Evolutionary conservation across 2,113 vertebrate genomes (phyloP), one percentile per base, ranked within the genome.

Genomic region (Sclerurus mexicanus): DNA sequence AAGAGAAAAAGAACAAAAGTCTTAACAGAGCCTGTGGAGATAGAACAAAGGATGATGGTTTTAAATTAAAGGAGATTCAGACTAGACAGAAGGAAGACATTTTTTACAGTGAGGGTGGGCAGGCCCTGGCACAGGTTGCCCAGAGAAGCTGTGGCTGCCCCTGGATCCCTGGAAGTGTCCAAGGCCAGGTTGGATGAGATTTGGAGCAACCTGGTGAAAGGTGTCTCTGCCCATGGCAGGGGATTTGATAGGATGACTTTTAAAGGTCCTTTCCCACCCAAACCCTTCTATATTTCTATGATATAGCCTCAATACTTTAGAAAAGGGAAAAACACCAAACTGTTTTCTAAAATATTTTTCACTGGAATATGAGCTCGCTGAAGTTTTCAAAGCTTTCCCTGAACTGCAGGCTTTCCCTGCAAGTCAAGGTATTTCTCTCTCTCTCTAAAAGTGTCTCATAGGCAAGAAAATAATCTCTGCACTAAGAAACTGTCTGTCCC

Each of bases 121-220:
- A 73, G 4, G 1, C 4, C 2, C 35, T 30, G 50, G 25, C 50
- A 52, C 14, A 52, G 50, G 50, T 15, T 52, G 50, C 21, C 21
- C 35, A 39, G 74, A 33, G 56, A 30, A 23, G 10, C 7, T 10
- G 7, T 2, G 1, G 27, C 12, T 64, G 39, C 3, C 12, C 9
- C 37, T 46, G 44, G 44, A 25, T 42, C 20, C 42, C 49, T 84
- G 67, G 52, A 28, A 35, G 10, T 27, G 28, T 39, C 28, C 8
- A 0, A 59, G 44, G 49, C 1, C 15, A 64, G 15, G 33, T 1
- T 72, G 31, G 42, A 39, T 0, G 0, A 39, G 30, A 9, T 42
- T 88, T 71, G n/a, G 52, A 59, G 30, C 55, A 58, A 53, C 22
- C 12, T 46, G n/a, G 12, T 18, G 20, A 33, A 10, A 56, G 9